phyloP scores from a whole-genome alignment of 2,888 invertebrate species.

The Drosophila paramelanica region DNA sequence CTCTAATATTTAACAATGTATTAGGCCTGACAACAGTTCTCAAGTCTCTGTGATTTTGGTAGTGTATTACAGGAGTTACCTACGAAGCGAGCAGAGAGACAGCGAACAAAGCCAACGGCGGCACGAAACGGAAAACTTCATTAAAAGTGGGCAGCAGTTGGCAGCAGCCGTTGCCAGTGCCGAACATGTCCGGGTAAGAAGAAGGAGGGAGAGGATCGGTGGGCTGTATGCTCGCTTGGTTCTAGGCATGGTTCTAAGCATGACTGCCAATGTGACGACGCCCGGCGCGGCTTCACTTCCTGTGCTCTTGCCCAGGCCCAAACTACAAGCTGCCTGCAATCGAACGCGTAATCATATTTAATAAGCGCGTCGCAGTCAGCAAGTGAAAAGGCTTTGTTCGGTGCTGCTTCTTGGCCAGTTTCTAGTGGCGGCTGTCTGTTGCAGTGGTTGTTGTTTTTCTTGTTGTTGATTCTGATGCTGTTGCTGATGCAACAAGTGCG shows the following conservation, averaged over 20 bases:
- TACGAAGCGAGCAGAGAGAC: constrained; percentile 9
- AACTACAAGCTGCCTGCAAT: constrained; percentile 56
- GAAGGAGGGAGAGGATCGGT: not conserved
- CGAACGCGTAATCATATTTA: constrained; percentile 80
- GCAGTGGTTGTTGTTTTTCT: constrained; percentile 6
- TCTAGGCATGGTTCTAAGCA: constrained; percentile 45
- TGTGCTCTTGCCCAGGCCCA: constrained; percentile 49
- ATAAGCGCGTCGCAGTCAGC: constrained; percentile 68
- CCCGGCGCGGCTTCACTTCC: constrained; percentile 72
- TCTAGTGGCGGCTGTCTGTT: constrained; percentile 21
- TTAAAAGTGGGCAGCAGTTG: constrained; percentile 77
- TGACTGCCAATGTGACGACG: constrained; percentile 73
- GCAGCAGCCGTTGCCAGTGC: constrained; percentile 47
- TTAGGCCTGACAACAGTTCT: not conserved
- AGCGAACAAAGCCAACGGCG: constrained; percentile 52
- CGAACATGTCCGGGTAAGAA: not conserved
- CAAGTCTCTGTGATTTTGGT: constrained; percentile 6
- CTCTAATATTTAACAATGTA: not conserved
- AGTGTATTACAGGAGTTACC: constrained; percentile 37
- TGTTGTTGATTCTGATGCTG: constrained; percentile 30
- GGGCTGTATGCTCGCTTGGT: constrained; percentile 19
- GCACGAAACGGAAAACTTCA: constrained; percentile 74
- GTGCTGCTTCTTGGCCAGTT: constrained; percentile 31
- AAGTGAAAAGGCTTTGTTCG: constrained; percentile 48
- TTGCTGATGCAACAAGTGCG: constrained; percentile 77